A percentile compares a stretch with the other conserved stretches of the same genome.
These are phyloP conservation scores for Schizotus pectinicornis DNA, from an alignment of 2,888 invertebrate species.

Conservation along the genomic window DNA sequence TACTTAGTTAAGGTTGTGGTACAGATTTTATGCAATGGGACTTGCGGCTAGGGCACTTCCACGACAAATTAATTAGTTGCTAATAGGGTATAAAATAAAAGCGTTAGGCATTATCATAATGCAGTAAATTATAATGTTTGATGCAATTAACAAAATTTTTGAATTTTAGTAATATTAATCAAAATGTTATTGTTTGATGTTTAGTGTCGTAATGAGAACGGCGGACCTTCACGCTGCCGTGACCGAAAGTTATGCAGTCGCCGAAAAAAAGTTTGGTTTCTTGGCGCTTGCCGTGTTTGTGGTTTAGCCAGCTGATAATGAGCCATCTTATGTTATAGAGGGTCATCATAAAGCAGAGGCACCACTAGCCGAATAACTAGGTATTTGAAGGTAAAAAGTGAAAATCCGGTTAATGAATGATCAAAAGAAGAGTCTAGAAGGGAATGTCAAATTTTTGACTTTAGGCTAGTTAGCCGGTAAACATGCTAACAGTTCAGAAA, in stretches of 20 bases:
- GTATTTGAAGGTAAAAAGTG: no score
- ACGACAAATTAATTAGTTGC: neutral
- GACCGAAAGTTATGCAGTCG: neutral
- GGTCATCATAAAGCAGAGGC: no score
- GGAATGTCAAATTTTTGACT: no score
- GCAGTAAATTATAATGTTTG: neutral
- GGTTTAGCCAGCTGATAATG: no score
- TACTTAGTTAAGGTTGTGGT: conserved; percentile 30
- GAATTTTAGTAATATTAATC: neutral
- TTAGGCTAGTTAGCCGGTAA: no score
- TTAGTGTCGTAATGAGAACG: neutral
- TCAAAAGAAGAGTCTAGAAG: no score
- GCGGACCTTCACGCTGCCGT: neutral
- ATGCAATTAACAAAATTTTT: neutral
- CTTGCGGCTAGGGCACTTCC: conserved; percentile 17
- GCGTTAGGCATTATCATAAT: conserved; percentile 4
- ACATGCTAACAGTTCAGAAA: no score
- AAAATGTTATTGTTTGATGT: no score
- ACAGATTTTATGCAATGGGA: conserved; percentile 23
- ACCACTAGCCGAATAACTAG: no score
- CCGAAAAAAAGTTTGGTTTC: conserved; percentile 4
- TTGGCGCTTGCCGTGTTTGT: no score
- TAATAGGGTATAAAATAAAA: conserved; percentile 18
- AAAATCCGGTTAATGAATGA: no score
- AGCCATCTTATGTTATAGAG: no score